Evolutionary conservation across 2,888 invertebrate genomes (phyloP), one percentile per base, ranked within the genome.

Genomic region (Leptura quadrifasciata): DNA sequence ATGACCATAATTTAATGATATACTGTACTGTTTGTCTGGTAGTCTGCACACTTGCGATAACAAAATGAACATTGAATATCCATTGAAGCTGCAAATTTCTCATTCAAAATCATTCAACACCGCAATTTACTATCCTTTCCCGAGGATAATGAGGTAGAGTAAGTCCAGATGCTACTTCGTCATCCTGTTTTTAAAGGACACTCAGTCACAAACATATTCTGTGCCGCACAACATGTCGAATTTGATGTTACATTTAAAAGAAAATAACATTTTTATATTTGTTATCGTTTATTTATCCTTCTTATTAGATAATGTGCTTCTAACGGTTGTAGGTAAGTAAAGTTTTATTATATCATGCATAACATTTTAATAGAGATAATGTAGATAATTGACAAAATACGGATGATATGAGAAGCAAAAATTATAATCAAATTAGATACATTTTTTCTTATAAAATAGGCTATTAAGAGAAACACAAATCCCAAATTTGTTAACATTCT

Each of bases 321-420:
- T 97, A 63, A 97, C 97, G 47, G 95, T 96, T 52, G 94, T 97
- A 67, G 97, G 97, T 97, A 89, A 93, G 94, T 89, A 76, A 2
- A 18, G 18, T 54, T 18, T 54, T 31, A 8, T 31, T 31, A 31
- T 31, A 0, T 31, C 8, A 31, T 31, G 8, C 17, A 18, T 1
- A 39, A 3, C 12, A 12, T 39, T 39, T 39, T 12, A 27, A 8
- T 27, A 27, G 27, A 27, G 8, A 27, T 5, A 27, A 5, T 27
- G 27, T n/a, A n/a, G n/a, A n/a, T n/a, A n/a, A n/a, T n/a, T n/a
- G n/a, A n/a, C n/a, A n/a, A n/a, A n/a, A n/a, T n/a, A n/a, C n/a
- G n/a, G n/a, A n/a, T n/a, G n/a, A n/a, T n/a, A n/a, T n/a, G n/a
- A n/a, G n/a, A n/a, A n/a, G n/a, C n/a, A n/a, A n/a, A n/a, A n/a